A percentile compares a stretch with the other conserved stretches of the same genome.
Conservation (phyloP, 2,888 invertebrate genomes). For the Adelphocoris suturalis region DNA sequence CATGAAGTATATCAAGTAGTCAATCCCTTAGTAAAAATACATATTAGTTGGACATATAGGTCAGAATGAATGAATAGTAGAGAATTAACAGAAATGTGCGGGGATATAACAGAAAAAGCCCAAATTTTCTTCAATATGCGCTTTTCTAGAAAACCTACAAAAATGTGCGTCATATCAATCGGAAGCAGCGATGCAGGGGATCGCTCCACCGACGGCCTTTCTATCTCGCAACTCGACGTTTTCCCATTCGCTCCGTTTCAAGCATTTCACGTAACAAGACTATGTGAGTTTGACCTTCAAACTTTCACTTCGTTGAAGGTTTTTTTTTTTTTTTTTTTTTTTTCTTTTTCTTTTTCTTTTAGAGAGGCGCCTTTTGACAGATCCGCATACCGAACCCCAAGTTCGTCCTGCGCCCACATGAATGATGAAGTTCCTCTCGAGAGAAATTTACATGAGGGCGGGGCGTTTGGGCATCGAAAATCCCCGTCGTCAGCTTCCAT, state of each 20-base stretch:
- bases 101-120: too few relatives aligned
- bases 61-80: too few relatives aligned
- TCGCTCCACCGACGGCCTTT: background rate
- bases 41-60: too few relatives aligned
- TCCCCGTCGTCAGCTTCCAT: background rate
- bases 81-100: too few relatives aligned
- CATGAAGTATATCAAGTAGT: too few relatives aligned
- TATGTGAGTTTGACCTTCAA: slow-evolving; percentile 48
- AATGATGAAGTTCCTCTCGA: background rate
- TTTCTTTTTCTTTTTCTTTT: too few relatives aligned
- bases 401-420: slow-evolving; percentile 27
- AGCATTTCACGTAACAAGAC: slow-evolving; percentile 37
- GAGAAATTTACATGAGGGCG: slow-evolving; percentile 37
- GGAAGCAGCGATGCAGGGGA: background rate
- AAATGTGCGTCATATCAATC: background rate
- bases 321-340: background rate
- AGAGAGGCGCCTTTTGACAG: slow-evolving; percentile 41
- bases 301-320: slow-evolving; percentile 42
- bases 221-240: background rate
- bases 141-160: too few relatives aligned
- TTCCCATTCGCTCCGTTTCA: slow-evolving; percentile 16
- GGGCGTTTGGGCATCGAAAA: background rate
- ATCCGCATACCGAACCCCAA: slow-evolving; percentile 26
- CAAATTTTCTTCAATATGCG: too few relatives aligned
- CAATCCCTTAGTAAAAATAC: too few relatives aligned